Evolutionary conservation across 2,113 vertebrate species (phyloP).

Genomic region (Suncus etruscus): DNA sequence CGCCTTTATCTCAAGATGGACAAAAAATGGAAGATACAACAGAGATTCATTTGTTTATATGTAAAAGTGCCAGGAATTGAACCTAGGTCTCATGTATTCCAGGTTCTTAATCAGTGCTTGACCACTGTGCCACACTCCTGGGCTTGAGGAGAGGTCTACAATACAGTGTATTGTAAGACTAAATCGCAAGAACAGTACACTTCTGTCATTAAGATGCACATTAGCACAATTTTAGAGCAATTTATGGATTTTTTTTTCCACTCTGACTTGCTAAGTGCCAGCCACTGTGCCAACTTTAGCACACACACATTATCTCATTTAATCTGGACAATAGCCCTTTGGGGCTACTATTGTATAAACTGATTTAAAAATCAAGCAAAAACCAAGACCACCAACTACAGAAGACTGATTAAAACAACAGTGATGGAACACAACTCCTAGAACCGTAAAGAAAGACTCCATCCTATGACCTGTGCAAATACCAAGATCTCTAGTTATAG

Average conservation of each 20-base stretch:
- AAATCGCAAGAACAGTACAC: neutral
- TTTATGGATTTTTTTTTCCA: slow-evolving; percentile 41
- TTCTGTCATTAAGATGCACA: neutral
- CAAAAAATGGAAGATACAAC: neutral
- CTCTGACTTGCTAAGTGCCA: slow-evolving; percentile 15
- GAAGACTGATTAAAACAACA: no score
- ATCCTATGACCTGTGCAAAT: no score
- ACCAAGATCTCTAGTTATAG: no score
- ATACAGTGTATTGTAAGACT: neutral
- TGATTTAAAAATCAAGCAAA: neutral
- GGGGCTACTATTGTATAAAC: neutral
- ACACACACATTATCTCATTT: neutral
- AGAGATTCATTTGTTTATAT: no score
- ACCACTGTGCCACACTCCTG: no score
- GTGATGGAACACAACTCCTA: no score
- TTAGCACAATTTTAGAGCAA: neutral
- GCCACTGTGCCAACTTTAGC: neutral
- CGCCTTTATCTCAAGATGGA: slow-evolving; percentile 30
- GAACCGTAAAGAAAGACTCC: no score
- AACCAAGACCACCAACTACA: no score
- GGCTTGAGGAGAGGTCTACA: neutral
- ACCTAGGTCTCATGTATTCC: no score
- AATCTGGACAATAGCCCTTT: slow-evolving; percentile 28
- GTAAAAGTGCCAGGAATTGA: no score
- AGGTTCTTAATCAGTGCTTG: no score